Conservation (phyloP, 2,113 vertebrate genomes). For the Xenus cinereus region DNA sequence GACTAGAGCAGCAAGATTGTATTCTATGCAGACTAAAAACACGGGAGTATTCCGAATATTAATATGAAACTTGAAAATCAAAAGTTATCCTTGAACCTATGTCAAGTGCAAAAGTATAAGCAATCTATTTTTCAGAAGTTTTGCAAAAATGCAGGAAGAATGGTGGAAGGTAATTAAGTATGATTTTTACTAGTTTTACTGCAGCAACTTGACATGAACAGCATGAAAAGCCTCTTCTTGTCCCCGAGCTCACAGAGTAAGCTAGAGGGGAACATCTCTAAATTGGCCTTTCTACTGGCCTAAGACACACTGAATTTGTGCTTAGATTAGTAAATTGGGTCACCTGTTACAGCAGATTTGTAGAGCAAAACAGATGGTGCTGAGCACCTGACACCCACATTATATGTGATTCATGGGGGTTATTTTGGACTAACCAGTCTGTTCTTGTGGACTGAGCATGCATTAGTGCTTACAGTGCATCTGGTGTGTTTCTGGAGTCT, state of each 20-base stretch:
- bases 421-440: slow-evolving; percentile 9
- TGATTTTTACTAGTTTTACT: neutral
- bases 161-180: neutral
- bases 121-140: neutral
- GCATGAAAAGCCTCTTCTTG: neutral
- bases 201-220: neutral
- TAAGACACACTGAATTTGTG: neutral
- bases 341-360: slow-evolving; percentile 20
- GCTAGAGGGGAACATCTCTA: neutral
- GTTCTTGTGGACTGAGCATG: neutral
- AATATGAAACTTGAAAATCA: neutral
- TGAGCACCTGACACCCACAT: neutral
- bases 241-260: neutral
- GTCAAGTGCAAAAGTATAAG: neutral
- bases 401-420: neutral
- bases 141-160: neutral
- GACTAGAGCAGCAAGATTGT: neutral
- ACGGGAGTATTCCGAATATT: neutral
- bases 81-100: neutral
- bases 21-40: neutral
- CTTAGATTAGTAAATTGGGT: neutral
- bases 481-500: neutral
- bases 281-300: neutral
- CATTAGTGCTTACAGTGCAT: neutral
- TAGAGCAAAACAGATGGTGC: slow-evolving; percentile 25